A percentile compares a stretch with the other conserved stretches of the same genome.
These are phyloP conservation scores for Penelope pileata DNA, from an alignment of 2,113 vertebrate genomes.

Conservation along the genomic window DNA sequence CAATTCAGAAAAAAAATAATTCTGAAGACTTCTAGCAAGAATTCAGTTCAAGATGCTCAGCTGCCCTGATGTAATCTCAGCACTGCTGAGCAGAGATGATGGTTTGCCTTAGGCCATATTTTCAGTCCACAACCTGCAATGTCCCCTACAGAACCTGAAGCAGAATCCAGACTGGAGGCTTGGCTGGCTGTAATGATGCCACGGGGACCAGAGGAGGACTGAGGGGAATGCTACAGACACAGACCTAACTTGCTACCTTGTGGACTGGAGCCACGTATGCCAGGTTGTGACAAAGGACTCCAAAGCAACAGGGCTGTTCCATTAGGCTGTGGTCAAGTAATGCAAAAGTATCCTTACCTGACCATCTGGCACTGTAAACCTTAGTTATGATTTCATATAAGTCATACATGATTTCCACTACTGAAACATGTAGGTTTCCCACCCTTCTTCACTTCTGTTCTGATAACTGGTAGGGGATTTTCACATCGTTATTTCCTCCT, in stretches of 20 bases:
- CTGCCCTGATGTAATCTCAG: not conserved
- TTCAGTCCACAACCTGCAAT: accelerated
- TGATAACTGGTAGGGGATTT: not conserved
- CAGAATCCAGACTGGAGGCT: accelerated
- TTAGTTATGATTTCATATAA: not conserved
- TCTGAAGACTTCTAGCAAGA: not conserved
- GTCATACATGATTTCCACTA: not conserved
- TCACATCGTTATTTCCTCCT: not conserved
- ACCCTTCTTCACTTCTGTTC: not conserved
- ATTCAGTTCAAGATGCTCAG: not conserved
- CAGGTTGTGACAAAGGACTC: not conserved
- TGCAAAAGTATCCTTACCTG: not conserved
- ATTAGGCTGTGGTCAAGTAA: not conserved
- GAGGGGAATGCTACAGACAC: not conserved
- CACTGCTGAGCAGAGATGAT: not conserved
- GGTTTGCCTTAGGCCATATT: not conserved
- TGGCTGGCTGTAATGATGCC: not conserved
- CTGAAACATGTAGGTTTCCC: not conserved
- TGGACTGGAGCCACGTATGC: not conserved
- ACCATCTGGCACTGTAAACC: not conserved
- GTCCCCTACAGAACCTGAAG: not conserved
- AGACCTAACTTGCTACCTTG: not conserved
- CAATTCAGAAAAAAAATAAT: not conserved
- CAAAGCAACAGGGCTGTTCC: not conserved
- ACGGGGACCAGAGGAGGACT: not conserved